Percentiles rank a stretch among this genome's conserved stretches.
Evolutionary conservation across 2,113 vertebrate genomes (phyloP).

Genomic region (Dipodomys ordii): DNA sequence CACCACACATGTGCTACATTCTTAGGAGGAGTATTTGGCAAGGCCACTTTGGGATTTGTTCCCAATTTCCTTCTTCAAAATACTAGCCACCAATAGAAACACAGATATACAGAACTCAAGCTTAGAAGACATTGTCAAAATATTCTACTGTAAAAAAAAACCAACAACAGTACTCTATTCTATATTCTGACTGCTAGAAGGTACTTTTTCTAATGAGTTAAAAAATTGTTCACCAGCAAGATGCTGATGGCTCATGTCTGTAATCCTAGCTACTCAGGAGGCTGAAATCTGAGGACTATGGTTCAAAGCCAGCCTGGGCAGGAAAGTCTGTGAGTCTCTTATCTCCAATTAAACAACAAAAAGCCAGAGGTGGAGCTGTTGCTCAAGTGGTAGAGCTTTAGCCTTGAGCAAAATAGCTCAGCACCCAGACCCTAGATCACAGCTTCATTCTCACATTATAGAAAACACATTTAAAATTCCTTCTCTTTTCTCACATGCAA

Average conservation of each 20-base stretch:
- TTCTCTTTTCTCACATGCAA: not conserved
- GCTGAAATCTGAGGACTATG: too few relatives aligned
- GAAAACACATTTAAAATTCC: slow-evolving; percentile 1
- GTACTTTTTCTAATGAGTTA: slow-evolving; percentile 7
- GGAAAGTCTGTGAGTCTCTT: too few relatives aligned
- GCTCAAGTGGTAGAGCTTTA: too few relatives aligned
- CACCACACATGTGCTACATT: not conserved
- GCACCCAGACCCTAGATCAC: not conserved
- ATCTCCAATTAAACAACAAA: too few relatives aligned
- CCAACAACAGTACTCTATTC: not conserved
- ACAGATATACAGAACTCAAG: not conserved
- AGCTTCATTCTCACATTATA: not conserved
- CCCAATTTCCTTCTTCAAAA: not conserved
- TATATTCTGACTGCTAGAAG: not conserved
- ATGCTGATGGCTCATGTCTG: too few relatives aligned
- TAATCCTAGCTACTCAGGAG: too few relatives aligned
- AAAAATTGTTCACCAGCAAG: not conserved
- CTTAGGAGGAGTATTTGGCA: not conserved
- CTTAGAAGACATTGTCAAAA: not conserved
- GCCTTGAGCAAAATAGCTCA: too few relatives aligned
- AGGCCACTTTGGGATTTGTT: not conserved
- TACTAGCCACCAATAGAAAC: not conserved
- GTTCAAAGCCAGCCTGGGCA: too few relatives aligned
- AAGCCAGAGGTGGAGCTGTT: too few relatives aligned
- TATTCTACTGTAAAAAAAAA: not conserved